A percentile compares a stretch with the other conserved stretches of the same genome.
These are phyloP conservation scores for Condylostylus longicornis DNA, from an alignment of 1,140 invertebrate genomes.

Conservation along the genomic window DNA sequence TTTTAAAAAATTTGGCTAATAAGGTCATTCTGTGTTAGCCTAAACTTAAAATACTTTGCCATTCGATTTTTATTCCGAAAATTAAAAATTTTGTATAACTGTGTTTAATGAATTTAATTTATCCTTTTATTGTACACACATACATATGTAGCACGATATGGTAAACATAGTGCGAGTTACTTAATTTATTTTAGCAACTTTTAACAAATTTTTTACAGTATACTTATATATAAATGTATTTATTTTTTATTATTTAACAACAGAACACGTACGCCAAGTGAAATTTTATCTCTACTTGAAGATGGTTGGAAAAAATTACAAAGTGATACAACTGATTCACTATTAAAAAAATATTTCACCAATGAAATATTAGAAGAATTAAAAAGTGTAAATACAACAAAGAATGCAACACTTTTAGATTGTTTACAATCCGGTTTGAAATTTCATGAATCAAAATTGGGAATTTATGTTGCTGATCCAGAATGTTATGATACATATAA, in stretches of 20 bases:
- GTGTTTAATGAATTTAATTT: too few relatives aligned
- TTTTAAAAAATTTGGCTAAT: too few relatives aligned
- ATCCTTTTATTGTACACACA: too few relatives aligned
- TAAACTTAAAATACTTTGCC: too few relatives aligned
- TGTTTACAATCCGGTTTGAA: slow-evolving; percentile 51
- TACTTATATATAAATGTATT: too few relatives aligned
- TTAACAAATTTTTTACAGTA: too few relatives aligned
- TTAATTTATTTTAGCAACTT: too few relatives aligned
- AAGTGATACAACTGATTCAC: slow-evolving; percentile 39
- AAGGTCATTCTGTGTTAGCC: too few relatives aligned
- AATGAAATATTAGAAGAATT: slow-evolving; percentile 45
- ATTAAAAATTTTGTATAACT: too few relatives aligned
- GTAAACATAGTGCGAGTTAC: too few relatives aligned
- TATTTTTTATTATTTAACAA: background rate
- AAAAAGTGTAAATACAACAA: slow-evolving; percentile 44
- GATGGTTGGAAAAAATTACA: slow-evolving; percentile 44
- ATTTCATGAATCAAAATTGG: slow-evolving; percentile 45
- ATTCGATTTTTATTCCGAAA: too few relatives aligned
- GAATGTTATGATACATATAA: slow-evolving; percentile 52
- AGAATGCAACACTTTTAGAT: slow-evolving; percentile 40
- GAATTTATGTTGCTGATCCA: slow-evolving; percentile 58
- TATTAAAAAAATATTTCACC: slow-evolving; percentile 59
- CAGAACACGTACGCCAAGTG: slow-evolving; percentile 28
- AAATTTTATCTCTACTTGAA: slow-evolving; percentile 32
- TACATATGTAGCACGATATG: too few relatives aligned